Conservation (phyloP, 1,140 invertebrate species). For the Harlomillsia oculata region DNA sequence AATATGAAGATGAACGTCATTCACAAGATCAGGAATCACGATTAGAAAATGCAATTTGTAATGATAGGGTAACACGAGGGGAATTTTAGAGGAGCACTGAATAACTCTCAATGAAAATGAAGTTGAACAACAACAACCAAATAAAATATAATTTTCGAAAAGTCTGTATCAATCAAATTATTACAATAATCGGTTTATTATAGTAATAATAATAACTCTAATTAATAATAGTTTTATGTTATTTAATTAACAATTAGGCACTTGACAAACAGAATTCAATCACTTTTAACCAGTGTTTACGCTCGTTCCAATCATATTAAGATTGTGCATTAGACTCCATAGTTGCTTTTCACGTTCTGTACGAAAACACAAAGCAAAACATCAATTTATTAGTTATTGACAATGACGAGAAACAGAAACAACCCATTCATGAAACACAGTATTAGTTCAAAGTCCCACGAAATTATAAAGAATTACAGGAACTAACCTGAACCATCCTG, state of each 20-base stretch:
- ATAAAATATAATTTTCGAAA: too few relatives aligned
- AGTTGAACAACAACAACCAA: too few relatives aligned
- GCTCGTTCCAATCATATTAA: not conserved
- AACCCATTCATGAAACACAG: too few relatives aligned
- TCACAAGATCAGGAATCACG: too few relatives aligned
- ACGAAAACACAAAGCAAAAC: not conserved
- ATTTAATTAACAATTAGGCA: conserved; percentile 18
- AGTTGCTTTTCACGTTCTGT: conserved; percentile 1
- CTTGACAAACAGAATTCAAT: conserved; percentile 16
- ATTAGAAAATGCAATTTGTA: too few relatives aligned
- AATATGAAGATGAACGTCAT: too few relatives aligned
- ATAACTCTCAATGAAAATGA: too few relatives aligned
- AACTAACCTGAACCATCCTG: conserved; percentile 2
- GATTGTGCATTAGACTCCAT: conserved; percentile 8
- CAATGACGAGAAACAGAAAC: too few relatives aligned
- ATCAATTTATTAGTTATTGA: too few relatives aligned
- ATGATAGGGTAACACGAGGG: too few relatives aligned
- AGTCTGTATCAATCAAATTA: too few relatives aligned
- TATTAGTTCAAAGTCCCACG: not conserved
- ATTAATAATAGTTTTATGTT: not conserved
- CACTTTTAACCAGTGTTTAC: not conserved
- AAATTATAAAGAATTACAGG: not conserved
- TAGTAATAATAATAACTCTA: conserved; percentile 9
- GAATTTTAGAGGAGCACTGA: too few relatives aligned
- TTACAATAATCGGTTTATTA: conserved; percentile 6